phyloP scores from a whole-genome alignment of 2,113 vertebrate species.

The Thermophis baileyi region DNA sequence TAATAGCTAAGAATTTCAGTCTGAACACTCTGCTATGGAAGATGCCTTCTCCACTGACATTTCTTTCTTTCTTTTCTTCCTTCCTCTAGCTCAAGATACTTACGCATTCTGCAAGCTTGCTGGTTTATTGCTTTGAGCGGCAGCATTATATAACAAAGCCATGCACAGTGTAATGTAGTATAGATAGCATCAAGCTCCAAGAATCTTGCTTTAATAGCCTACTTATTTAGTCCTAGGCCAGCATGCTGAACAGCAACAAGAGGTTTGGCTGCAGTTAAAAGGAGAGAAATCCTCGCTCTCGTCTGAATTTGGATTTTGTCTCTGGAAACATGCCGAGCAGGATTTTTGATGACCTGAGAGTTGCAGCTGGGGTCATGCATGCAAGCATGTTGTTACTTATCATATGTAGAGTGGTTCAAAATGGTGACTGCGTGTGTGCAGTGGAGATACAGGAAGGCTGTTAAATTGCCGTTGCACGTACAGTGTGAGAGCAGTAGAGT shows the following conservation, averaged over 20 bases:
- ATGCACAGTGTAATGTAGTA: neutral
- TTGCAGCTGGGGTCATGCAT: neutral
- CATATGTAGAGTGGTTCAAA: constrained; percentile 9
- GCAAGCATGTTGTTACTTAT: neutral
- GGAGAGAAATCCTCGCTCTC: neutral
- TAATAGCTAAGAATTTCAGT: neutral
- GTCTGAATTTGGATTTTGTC: neutral
- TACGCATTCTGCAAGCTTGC: neutral
- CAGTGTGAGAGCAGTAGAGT: neutral
- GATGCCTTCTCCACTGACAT: neutral
- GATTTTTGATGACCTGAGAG: neutral
- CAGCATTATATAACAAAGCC: neutral
- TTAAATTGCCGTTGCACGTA: constrained; percentile 12
- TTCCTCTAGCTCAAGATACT: neutral
- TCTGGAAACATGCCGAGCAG: neutral
- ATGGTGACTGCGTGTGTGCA: constrained; percentile 9
- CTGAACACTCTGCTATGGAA: neutral
- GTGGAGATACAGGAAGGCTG: neutral
- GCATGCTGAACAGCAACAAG: neutral
- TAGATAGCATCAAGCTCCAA: constrained; percentile 4
- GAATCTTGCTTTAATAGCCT: neutral
- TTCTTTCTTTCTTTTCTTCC: neutral
- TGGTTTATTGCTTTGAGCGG: constrained; percentile 6
- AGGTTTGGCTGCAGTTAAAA: constrained; percentile 18
- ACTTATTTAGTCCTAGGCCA: neutral